Evolutionary conservation across 2,113 vertebrate genomes (phyloP).

Genomic region (Colistium nudipinnis): DNA sequence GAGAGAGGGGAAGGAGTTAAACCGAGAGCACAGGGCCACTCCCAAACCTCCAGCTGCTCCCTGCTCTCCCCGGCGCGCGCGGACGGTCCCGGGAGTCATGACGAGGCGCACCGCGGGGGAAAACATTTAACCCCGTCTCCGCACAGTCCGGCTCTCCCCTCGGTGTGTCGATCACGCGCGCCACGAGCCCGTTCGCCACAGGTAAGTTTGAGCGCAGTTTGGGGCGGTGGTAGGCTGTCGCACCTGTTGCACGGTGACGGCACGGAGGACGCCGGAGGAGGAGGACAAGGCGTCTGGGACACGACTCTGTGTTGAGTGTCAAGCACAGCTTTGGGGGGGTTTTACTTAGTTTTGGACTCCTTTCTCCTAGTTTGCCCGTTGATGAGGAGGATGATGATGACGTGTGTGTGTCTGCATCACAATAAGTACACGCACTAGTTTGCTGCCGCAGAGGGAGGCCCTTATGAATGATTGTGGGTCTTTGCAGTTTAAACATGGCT

Average conservation of each 20-base stretch:
- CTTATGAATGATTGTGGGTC: no score
- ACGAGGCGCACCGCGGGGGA: neutral
- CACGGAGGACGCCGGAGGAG: conserved; percentile 6
- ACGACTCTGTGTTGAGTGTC: no score
- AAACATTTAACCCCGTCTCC: neutral
- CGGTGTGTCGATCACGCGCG: no score
- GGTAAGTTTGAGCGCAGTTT: conserved; percentile 18
- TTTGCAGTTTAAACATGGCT: no score
- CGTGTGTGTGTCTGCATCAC: neutral
- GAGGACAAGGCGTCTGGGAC: neutral
- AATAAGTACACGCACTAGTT: no score
- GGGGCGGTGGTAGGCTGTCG: neutral
- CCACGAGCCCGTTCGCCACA: no score
- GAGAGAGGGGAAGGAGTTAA: conserved; percentile 73
- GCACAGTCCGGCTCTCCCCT: no score
- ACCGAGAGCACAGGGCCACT: conserved; percentile 64
- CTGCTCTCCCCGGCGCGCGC: conserved; percentile 57
- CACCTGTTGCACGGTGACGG: conserved; percentile 63
- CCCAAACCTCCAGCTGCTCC: conserved; percentile 74
- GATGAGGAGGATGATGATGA: no score
- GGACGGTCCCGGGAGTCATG: conserved; percentile 30
- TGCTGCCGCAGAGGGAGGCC: no score
- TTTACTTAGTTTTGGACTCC: no score
- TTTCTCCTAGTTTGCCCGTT: no score
- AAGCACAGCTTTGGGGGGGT: no score